Conservation (phyloP, 2,113 vertebrate genomes). For the Oncorhynchus mykiss region DNA sequence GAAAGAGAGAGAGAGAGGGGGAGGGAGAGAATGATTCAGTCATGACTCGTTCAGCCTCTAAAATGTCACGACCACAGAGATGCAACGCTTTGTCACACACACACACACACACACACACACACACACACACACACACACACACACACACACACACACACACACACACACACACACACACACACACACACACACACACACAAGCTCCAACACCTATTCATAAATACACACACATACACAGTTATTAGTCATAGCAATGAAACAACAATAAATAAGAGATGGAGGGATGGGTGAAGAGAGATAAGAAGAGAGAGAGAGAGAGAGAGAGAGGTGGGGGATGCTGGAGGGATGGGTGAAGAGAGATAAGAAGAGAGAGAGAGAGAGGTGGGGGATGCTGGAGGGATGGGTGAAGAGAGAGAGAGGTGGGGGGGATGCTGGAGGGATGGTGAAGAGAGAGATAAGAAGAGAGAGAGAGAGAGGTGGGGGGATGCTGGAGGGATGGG, state of each 20-base stretch:
- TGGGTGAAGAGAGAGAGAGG: too few species aligned
- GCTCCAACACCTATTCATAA: neutral
- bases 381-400: too few species aligned
- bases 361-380: too few species aligned
- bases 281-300: too few species aligned
- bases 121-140: too few species aligned
- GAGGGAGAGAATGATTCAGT: constrained; percentile 43
- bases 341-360: too few species aligned
- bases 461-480: too few species aligned
- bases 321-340: too few species aligned
- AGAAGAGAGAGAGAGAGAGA: too few species aligned
- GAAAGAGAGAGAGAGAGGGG: neutral
- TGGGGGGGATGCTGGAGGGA: too few species aligned
- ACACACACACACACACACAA: neutral
- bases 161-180: constrained; percentile 8
- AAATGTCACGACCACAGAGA: constrained; percentile 60
- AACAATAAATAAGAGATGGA: constrained; percentile 51
- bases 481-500: too few species aligned
- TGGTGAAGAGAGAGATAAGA: too few species aligned
- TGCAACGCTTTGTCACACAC: constrained; percentile 25
- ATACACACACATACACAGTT: constrained; percentile 27
- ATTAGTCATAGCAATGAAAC: constrained; percentile 66
- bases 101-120: neutral
- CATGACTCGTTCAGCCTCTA: constrained; percentile 59
- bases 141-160: neutral